Base-by-base conservation (phyloP, 2,113 vertebrate species). In the Calypte anna region DNA sequence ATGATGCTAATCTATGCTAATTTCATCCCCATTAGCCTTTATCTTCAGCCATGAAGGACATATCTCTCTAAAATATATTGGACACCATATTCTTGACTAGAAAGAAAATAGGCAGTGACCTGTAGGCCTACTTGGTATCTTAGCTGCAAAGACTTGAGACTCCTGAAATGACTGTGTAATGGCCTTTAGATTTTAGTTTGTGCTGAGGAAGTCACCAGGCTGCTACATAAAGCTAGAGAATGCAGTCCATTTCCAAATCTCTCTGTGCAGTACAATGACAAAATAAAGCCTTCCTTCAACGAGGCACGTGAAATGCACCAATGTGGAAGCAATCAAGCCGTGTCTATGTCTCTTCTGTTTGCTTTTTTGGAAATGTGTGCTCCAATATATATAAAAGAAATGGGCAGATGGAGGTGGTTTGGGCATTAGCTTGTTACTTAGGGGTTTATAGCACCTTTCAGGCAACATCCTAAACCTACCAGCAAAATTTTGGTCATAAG, bases 31-130 rank as follows among this genome's bases (percentile, higher is more conserved):
- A 84, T 92, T 94, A 93, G 83, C 63, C 62, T 93, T 89, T 79
- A 73, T 88, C 50, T 97, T 84, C 68, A 82, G 82, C 69, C 75
- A 68, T 96, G 84, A 94, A 94, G 94, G 91, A 83, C 61, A 50
- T 58, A 38, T 36, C 28, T 63, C 16, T 64, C 79, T 73, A 44
- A 88, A 90, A 57, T 44, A 13, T 36, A 67, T 66, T 70, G 43
- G 91, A 73, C 58, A 62, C 5, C 7, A 11, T 79, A 15, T 66
- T 61, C 43, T 72, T 81, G 66, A 86, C 9, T 19, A 91, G 30
- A 40, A 87, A 92, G 33, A 20, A 55, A 76, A 70, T 54, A 38
- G 4, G 14, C 9, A 77, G 11, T 17, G 14, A 73, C n/a, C 93
- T 80, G 82, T 63, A 66, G 81, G 38, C 24, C 44, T 86, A 68